phyloP scores from a whole-genome alignment of 1,140 invertebrate species.

The Cecropterus lyciades region DNA sequence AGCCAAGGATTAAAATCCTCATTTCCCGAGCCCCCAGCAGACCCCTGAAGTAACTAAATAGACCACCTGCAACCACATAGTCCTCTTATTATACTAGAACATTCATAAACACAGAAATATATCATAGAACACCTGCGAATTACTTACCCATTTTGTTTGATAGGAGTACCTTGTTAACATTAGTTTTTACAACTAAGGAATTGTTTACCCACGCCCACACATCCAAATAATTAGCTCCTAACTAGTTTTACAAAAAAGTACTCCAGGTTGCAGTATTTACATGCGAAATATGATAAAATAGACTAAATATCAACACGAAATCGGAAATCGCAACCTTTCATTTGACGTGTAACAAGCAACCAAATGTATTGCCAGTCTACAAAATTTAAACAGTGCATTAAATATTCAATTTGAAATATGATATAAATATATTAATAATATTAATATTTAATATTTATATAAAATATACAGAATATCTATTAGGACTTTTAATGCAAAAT shows the following conservation, averaged over 20 bases:
- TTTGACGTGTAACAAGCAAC: slow-evolving; percentile 79
- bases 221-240: slow-evolving; percentile 47
- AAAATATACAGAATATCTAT: too few species aligned
- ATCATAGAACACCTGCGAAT: slow-evolving; percentile 35
- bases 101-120: slow-evolving; percentile 36
- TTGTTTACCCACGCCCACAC: slow-evolving; percentile 47
- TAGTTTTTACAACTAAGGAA: slow-evolving; percentile 64
- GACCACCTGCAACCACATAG: slow-evolving; percentile 89
- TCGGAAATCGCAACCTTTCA: slow-evolving; percentile 54
- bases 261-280: slow-evolving; percentile 36
- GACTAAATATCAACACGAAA: slow-evolving; percentile 64
- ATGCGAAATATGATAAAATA: slow-evolving; percentile 41
- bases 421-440: too few species aligned
- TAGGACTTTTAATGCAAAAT: too few species aligned
- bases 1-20: slow-evolving; percentile 98
- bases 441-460: too few species aligned
- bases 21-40: slow-evolving; percentile 97
- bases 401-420: too few species aligned
- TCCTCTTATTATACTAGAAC: slow-evolving; percentile 4
- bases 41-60: slow-evolving; percentile 97
- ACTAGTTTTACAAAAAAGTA: slow-evolving; percentile 34
- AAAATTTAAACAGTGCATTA: too few species aligned
- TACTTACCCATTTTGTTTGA: slow-evolving; percentile 74
- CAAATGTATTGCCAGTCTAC: slow-evolving; percentile 41
- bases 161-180: slow-evolving; percentile 71